Base-by-base conservation (phyloP, 2,888 invertebrate species). In the Orthonevra nobilis region DNA sequence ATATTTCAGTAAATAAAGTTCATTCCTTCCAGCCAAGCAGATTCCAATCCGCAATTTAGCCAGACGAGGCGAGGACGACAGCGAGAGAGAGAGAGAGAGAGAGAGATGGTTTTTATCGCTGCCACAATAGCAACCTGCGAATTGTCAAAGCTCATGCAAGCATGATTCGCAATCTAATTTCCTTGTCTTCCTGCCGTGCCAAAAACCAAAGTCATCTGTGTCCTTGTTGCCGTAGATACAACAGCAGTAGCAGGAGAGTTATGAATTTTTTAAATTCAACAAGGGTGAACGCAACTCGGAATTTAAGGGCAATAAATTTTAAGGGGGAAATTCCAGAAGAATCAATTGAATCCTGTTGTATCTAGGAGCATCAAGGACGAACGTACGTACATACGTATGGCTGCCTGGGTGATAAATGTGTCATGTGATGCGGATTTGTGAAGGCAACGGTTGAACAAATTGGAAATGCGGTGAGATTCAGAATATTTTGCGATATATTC, bases 131-230 rank as follows among this genome's bases (percentile, higher is more conserved):
- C 38, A 61, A 54, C 52, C 44, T 50, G 20, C 52, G 58, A 60
- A 66, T 50, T 74, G 42, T 66, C 66, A 73, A 58, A 50, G 50
- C 6, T 58, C 64, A 58, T 23, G 58, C 19, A 42, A 50, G 46
- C 56, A 34, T 56, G 58, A 66, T 48, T 66, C 58, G 34, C 66
- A 64, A 42, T 73, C 73, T 64, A 73, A 64, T 73, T 66, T 73
- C 58, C 64, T 58, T 9, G 34, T 30, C 42, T 66, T 58, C 64
- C 73, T 64, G 3, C 34, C n/a, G 20, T 20, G 2, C 9, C 20
- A 44, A 14, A 32, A 66, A 64, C 26, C 58, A 50, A n/a, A n/a
- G n/a, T n/a, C n/a, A n/a, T n/a, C n/a, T n/a, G 34, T 50, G 34
- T 34, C 34, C 23, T 9, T 12, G 38, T 32, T 17, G 34, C 46